Evolutionary conservation across 23 tunicate species (phyloP).

Genomic region (Clavelina lepadiformis): DNA sequence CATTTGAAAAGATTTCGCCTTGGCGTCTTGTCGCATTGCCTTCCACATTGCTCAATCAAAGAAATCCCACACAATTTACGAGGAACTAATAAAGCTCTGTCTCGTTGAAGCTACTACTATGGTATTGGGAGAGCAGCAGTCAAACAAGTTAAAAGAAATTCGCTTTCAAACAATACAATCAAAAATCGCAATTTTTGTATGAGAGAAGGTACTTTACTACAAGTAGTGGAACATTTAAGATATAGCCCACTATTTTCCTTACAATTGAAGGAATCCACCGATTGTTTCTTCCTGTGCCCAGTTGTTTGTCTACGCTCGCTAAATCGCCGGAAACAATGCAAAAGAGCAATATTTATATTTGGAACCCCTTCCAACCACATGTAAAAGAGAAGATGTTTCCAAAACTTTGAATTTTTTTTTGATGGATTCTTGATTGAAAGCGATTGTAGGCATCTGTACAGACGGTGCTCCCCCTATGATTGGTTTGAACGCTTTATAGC

Average conservation of each 20-base stretch:
- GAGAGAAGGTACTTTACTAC: constrained; percentile 11
- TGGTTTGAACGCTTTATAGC: constrained; percentile 18
- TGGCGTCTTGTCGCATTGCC: constrained; percentile 34
- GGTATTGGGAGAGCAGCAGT: constrained; percentile 7
- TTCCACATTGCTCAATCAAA: constrained; percentile 25
- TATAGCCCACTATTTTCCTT: constrained; percentile 1
- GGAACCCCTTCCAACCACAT: constrained; percentile 6
- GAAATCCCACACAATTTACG: constrained; percentile 22
- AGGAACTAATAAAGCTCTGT: too few species aligned
- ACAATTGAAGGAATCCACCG: constrained; percentile 8
- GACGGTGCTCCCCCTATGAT: constrained; percentile 22
- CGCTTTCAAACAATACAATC: not conserved
- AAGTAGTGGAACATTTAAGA: not conserved
- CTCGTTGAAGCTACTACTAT: constrained; percentile 5
- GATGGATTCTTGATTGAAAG: not conserved
- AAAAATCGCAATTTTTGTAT: not conserved
- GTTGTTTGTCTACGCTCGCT: constrained; percentile 4
- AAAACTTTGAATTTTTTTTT: constrained; percentile 14
- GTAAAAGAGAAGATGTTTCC: constrained; percentile 9
- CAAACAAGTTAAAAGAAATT: not conserved
- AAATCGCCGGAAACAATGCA: not conserved
- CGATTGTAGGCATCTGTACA: constrained; percentile 20
- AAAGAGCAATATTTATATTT: not conserved
- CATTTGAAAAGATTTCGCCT: constrained; percentile 15
- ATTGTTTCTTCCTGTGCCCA: constrained; percentile 9